phyloP scores from a whole-genome alignment of 1,140 invertebrate species.

The Bombus waltoni region DNA sequence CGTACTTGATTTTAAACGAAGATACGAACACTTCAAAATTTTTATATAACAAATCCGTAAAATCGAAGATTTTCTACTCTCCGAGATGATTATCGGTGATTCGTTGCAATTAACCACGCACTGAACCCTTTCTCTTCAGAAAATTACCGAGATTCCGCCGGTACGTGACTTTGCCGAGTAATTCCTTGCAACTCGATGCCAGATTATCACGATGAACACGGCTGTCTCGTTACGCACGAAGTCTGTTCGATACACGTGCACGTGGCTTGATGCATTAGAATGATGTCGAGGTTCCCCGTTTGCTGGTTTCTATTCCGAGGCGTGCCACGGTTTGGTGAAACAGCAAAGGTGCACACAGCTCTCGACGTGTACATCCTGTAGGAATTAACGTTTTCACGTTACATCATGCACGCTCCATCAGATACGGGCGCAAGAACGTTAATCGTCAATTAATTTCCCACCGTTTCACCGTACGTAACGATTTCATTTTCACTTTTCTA shows the following conservation, averaged over 20 bases:
- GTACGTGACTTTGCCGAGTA: slow-evolving; percentile 58
- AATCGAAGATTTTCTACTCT: neutral
- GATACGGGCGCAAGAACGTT: slow-evolving; percentile 50
- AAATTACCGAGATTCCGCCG: slow-evolving; percentile 37
- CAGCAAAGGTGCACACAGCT: slow-evolving; percentile 59
- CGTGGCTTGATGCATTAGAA: slow-evolving; percentile 63
- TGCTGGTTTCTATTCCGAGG: slow-evolving; percentile 31
- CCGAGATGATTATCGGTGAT: neutral
- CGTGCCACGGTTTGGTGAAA: slow-evolving; percentile 48
- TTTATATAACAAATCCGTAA: neutral
- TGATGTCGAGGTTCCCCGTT: slow-evolving; percentile 46
- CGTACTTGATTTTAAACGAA: no score
- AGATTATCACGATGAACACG: slow-evolving; percentile 61
- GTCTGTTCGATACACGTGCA: slow-evolving; percentile 55
- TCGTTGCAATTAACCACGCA: neutral
- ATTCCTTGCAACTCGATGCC: slow-evolving; percentile 53
- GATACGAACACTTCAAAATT: no score
- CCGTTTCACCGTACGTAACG: neutral
- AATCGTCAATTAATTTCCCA: slow-evolving; percentile 51
- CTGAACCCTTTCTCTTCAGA: slow-evolving; percentile 18
- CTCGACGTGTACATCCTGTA: slow-evolving; percentile 41
- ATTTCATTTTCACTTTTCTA: slow-evolving; percentile 1
- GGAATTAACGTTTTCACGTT: slow-evolving; percentile 63
- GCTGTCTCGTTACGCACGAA: slow-evolving; percentile 65
- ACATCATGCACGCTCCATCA: slow-evolving; percentile 47